phyloP scores from a whole-genome alignment of 2,797 vertebrate species.

The Mormyrops attenuatus region DNA sequence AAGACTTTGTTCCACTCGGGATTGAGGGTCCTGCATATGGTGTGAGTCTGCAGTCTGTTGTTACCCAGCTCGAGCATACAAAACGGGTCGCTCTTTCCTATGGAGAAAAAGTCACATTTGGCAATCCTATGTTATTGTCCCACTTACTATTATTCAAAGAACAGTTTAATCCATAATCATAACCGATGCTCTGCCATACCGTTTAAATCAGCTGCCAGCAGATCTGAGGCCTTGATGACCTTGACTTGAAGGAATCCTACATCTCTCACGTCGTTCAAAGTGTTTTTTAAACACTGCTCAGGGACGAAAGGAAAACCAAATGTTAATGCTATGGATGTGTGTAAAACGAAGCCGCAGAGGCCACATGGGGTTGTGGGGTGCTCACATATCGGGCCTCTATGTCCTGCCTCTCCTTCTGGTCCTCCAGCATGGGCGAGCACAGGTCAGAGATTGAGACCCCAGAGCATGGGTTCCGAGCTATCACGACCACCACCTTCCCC shows the following conservation, averaged over 20 bases:
- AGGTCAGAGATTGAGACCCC: conserved; percentile 82
- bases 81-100: conserved; percentile 90
- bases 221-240: conserved; percentile 81
- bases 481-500: conserved; percentile 73
- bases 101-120: background rate
- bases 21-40: conserved; percentile 82
- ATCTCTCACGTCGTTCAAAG: conserved; percentile 67
- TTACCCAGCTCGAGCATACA: conserved; percentile 87
- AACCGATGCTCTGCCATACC: conserved; percentile 59
- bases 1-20: conserved; percentile 94
- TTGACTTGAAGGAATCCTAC: conserved; percentile 91
- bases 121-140: background rate
- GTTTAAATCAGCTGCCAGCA: conserved; percentile 82
- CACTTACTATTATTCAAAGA: too few species aligned
- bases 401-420: conserved; percentile 59
- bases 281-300: conserved; percentile 72
- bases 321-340: background rate
- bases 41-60: conserved; percentile 85
- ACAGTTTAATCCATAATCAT: background rate
- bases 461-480: conserved; percentile 70
- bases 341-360: background rate
- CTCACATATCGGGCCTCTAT: conserved; percentile 78
- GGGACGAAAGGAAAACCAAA: conserved; percentile 14
- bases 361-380: background rate
- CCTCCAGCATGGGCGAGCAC: conserved; percentile 70